phyloP scores from a whole-genome alignment of 2,888 invertebrate species.

The Caradrina clavipalpis region DNA sequence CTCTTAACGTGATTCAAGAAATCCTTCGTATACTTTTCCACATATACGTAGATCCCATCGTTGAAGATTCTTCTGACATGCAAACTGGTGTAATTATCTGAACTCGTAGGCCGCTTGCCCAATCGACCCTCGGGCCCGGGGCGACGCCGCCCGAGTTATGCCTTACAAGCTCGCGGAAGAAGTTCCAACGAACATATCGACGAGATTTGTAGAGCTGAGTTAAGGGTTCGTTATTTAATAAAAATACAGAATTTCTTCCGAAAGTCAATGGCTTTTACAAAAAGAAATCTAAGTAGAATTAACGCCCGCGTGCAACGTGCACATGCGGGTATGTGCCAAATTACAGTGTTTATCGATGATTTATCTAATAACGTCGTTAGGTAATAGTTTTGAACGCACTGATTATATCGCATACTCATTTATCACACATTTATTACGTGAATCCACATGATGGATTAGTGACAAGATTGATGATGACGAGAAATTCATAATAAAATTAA shows the following conservation, averaged over 20 bases:
- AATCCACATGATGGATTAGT: conserved; percentile 36
- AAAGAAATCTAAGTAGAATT: neutral
- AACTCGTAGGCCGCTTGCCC: conserved; percentile 49
- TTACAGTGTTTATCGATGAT: conserved; percentile 21
- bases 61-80: conserved; percentile 59
- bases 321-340: too few species aligned
- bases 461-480: conserved; percentile 40
- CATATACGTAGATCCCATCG: conserved; percentile 36
- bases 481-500: conserved; percentile 41
- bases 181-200: conserved; percentile 40
- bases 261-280: neutral
- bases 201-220: conserved; percentile 28
- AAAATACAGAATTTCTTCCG: neutral
- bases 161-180: conserved; percentile 46
- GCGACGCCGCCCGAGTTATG: conserved; percentile 45
- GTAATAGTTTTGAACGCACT: conserved; percentile 37
- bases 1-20: conserved; percentile 13
- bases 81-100: conserved; percentile 60
- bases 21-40: conserved; percentile 29
- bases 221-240: conserved; percentile 24
- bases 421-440: conserved; percentile 29
- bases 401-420: conserved; percentile 39
- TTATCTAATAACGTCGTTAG: conserved; percentile 31
- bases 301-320: too few species aligned
- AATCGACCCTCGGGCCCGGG: conserved; percentile 50